Evolutionary conservation across 2,113 vertebrate species (phyloP).

Genomic region (Notothenia rossii): DNA sequence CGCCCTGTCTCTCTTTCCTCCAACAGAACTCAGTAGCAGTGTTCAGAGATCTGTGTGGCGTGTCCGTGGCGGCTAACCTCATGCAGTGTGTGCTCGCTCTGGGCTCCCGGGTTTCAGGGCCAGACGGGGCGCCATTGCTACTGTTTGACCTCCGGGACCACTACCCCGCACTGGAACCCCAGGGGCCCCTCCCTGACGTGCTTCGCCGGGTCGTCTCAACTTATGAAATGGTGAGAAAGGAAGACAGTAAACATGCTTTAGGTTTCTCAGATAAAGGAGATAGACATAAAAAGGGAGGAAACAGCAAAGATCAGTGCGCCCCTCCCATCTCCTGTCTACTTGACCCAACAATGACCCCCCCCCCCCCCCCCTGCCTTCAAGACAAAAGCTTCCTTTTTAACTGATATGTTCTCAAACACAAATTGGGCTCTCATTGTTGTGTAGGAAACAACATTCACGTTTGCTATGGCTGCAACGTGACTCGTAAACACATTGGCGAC

Average conservation of each 20-base stretch:
- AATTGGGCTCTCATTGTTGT: conserved; percentile 51
- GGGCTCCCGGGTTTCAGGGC: conserved; percentile 88
- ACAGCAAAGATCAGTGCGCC: conserved; percentile 1
- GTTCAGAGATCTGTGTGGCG: conserved; percentile 95
- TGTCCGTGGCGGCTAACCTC: conserved; percentile 94
- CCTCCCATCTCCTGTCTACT: too few species aligned
- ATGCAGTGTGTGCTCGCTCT: conserved; percentile 95
- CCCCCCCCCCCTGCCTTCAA: conserved; percentile 18
- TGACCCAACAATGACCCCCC: background rate
- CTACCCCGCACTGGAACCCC: conserved; percentile 92
- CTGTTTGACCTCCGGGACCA: conserved; percentile 91
- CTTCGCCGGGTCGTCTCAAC: conserved; percentile 92
- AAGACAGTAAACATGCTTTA: background rate
- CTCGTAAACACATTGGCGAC: conserved; percentile 27
- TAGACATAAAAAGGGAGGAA: conserved; percentile 49
- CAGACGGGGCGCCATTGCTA: conserved; percentile 89
- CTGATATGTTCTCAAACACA: background rate
- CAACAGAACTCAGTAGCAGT: conserved; percentile 90
- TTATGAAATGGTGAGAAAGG: conserved; percentile 90
- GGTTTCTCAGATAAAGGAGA: background rate
- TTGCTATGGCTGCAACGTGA: conserved; percentile 11
- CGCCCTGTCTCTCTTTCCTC: background rate
- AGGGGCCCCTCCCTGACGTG: conserved; percentile 92
- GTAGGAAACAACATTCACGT: conserved; percentile 11
- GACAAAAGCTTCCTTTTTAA: conserved; percentile 52